Conservation (phyloP, 2,797 vertebrate species). For the Trematomus bernacchii region DNA sequence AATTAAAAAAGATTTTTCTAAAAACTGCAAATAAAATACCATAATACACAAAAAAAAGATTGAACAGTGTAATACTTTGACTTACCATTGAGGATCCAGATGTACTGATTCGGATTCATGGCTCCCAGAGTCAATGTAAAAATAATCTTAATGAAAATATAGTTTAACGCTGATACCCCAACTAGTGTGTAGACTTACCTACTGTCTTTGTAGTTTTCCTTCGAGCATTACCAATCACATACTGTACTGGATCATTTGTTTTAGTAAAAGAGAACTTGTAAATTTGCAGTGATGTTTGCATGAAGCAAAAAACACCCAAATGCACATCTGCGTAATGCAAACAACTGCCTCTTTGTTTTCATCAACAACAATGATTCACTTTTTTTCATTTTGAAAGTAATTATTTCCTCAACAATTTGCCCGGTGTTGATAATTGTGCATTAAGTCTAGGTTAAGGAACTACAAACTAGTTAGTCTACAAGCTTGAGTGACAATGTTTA, state of each 20-base stretch:
- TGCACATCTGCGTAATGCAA: background rate
- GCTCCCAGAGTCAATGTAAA: background rate
- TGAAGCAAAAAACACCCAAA: constrained; percentile 16
- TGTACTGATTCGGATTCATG: constrained; percentile 14
- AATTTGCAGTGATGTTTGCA: constrained; percentile 40
- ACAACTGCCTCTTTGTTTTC: background rate
- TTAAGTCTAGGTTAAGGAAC: no score
- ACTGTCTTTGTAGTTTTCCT: background rate
- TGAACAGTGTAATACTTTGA: background rate
- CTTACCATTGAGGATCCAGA: constrained; percentile 30
- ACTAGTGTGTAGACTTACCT: background rate
- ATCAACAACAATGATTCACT: no score
- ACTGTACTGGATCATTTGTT: background rate
- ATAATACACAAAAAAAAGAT: background rate
- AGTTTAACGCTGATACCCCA: background rate
- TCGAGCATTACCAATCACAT: background rate
- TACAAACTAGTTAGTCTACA: no score
- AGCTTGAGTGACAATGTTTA: no score
- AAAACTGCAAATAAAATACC: background rate
- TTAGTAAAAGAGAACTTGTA: constrained; percentile 28
- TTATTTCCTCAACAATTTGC: background rate
- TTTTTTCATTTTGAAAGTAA: background rate
- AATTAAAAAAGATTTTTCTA: background rate
- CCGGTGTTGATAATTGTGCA: background rate
- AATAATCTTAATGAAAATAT: background rate